Percentiles rank a stretch among this genome's conserved stretches.
Conservation (phyloP, 2,113 vertebrate species). For the Rhynchomys soricoides region DNA sequence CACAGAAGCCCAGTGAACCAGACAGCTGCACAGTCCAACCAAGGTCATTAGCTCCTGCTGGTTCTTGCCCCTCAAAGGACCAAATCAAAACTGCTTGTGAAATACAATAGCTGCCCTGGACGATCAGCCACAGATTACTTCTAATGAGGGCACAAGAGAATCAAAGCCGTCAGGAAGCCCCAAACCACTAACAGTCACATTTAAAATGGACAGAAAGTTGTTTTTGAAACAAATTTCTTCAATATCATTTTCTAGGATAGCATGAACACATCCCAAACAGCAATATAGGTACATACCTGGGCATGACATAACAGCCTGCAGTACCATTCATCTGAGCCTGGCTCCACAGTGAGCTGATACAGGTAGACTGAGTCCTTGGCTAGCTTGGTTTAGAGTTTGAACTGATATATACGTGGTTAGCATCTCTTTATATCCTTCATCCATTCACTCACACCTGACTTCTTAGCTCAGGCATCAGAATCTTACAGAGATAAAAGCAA, state of each 20-base stretch:
- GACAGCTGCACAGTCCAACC: slow-evolving; percentile 17
- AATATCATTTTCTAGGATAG: slow-evolving; percentile 14
- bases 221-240: slow-evolving; percentile 30
- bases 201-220: slow-evolving; percentile 15
- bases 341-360: background rate
- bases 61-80: slow-evolving; percentile 45
- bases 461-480: background rate
- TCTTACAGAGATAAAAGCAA: background rate
- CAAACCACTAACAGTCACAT: slow-evolving; percentile 35
- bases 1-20: slow-evolving; percentile 59
- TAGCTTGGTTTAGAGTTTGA: background rate
- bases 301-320: background rate
- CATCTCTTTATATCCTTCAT: background rate
- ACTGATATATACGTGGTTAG: background rate
- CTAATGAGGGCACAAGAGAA: slow-evolving; percentile 25
- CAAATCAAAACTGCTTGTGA: slow-evolving; percentile 37
- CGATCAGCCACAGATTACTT: slow-evolving; percentile 48
- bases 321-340: slow-evolving; percentile 5
- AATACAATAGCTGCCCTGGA: slow-evolving; percentile 44
- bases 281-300: background rate
- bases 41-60: slow-evolving; percentile 59
- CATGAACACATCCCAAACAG: background rate
- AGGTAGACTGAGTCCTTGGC: background rate
- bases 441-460: background rate
- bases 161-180: slow-evolving; percentile 35